phyloP scores from a whole-genome alignment of 2,888 invertebrate species.

The Mesoligia furuncula region DNA sequence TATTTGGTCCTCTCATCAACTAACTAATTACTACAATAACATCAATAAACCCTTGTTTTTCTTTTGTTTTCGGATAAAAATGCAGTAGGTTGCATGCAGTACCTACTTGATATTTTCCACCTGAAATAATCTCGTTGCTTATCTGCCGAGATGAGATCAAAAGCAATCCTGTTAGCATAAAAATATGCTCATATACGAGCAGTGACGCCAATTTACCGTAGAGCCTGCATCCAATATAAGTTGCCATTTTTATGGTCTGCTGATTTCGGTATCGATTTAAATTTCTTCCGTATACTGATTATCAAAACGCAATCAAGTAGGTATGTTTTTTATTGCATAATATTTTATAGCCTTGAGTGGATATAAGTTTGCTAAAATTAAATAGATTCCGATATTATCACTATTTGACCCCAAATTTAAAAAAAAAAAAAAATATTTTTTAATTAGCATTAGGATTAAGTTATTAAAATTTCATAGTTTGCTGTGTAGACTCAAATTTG shows the following conservation, averaged over 20 bases:
- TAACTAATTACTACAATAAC: background rate
- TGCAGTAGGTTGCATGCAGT: background rate
- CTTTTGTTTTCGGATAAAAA: background rate
- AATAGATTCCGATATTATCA: no score
- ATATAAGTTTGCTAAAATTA: background rate
- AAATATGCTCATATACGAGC: constrained; percentile 34
- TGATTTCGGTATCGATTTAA: constrained; percentile 10
- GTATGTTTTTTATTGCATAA: background rate
- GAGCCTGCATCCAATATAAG: constrained; percentile 44
- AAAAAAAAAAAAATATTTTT: no score
- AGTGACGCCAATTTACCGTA: constrained; percentile 28
- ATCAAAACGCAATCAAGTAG: background rate
- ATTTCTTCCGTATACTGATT: background rate
- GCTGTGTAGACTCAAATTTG: no score
- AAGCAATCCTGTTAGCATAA: constrained; percentile 54
- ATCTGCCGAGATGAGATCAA: constrained; percentile 52
- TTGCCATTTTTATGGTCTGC: constrained; percentile 35
- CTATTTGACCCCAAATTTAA: no score
- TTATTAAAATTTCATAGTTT: no score
- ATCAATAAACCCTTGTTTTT: background rate
- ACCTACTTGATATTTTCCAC: constrained; percentile 21
- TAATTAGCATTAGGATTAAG: no score
- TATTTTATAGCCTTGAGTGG: background rate
- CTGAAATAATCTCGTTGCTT: constrained; percentile 20
- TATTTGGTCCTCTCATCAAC: background rate